phyloP scores from a whole-genome alignment of 2,797 vertebrate genomes.

The Iguana delicatissima region DNA sequence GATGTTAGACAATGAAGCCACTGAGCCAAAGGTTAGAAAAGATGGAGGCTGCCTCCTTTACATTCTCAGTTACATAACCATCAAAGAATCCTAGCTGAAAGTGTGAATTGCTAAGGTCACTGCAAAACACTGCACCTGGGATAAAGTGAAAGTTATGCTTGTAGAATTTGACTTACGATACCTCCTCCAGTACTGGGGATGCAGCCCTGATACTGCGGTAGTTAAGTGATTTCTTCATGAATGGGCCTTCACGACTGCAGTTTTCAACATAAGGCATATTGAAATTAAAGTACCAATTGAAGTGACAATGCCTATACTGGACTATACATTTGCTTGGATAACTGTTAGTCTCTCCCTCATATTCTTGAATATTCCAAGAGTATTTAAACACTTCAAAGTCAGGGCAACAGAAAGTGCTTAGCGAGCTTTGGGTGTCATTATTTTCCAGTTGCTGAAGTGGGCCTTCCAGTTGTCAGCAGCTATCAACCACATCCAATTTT shows the following conservation, averaged over 20 bases:
- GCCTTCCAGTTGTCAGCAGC: constrained; percentile 27
- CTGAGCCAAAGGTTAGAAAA: background rate
- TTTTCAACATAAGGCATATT: background rate
- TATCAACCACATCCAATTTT: constrained; percentile 24
- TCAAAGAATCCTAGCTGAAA: background rate
- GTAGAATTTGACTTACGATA: background rate
- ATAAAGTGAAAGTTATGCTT: background rate
- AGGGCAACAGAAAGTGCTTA: background rate
- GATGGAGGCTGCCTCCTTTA: background rate
- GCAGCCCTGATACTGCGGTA: background rate
- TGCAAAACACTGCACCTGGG: background rate
- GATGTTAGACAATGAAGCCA: background rate
- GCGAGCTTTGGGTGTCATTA: constrained; percentile 1
- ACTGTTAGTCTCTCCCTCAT: background rate
- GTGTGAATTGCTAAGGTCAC: background rate
- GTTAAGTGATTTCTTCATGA: background rate
- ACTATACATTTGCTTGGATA: background rate
- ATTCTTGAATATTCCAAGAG: background rate
- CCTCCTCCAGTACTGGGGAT: background rate
- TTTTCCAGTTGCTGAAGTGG: constrained; percentile 23
- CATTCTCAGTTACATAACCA: background rate
- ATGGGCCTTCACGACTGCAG: background rate
- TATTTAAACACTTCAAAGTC: background rate
- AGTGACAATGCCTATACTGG: background rate
- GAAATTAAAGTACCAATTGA: background rate